Evolutionary conservation across 2,888 invertebrate species (phyloP), one percentile per base, ranked within the genome.

Genomic region (Eristalis pertinax): DNA sequence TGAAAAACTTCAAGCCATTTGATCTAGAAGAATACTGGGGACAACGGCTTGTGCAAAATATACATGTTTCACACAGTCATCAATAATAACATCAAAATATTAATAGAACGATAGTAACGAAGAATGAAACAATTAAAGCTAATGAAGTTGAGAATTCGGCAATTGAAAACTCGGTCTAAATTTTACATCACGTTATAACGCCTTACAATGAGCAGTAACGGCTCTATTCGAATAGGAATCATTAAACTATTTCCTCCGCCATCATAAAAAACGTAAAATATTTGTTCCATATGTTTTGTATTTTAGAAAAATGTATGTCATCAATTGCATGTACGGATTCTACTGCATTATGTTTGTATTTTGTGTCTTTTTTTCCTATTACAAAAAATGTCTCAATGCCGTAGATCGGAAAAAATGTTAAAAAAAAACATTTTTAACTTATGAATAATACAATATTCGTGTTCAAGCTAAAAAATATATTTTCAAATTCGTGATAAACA

Each of bases 21-120:
- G 95, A 97, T 92, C 93, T 97, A 85, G 96, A 96, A 90, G 96
- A 96, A 90, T 96, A 95, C 94, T 96, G 96, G 96, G 96, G 95
- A 22, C 94, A 96, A 83, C 95, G 96, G 79, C 93, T 95, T 87
- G 94, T 96, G 76, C 96, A 96, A 92, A 96, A 94, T 92, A 94
- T 95, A 89, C 92, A 92, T 75, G 91, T 92, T 82, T 91, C 91
- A 19, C 90, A 91, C 89, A 91, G 91, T 80, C 91, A 91, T 84
- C 91, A 91, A 89, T 91, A 90, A 89, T 87, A 76, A 65, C 29
- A 64, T 74, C 15, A 58, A 69, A 70, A 60, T 77, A 77, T 1
- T 19, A 62, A 60, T 69, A 73, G 56, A 65, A 58, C n/a, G n/a
- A n/a, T n/a, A 2, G 13, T 74, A 69, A 76, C 50, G 24, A 70